A percentile compares a stretch with the other conserved stretches of the same genome.
Conservation (phyloP, 2,888 invertebrate genomes). For the Platynereis dumerilii region DNA sequence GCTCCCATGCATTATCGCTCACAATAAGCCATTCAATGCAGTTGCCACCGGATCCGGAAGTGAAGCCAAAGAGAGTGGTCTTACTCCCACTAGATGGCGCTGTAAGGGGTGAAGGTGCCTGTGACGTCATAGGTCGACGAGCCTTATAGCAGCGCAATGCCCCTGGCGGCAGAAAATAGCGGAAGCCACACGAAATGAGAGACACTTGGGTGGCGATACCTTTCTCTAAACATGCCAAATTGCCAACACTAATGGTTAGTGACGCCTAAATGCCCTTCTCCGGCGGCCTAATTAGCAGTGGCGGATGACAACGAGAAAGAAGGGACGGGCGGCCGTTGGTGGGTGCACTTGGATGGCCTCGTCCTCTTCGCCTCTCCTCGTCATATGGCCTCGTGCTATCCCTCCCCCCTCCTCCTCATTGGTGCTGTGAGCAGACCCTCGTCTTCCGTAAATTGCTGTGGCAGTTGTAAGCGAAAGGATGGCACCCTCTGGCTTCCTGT, state of each 20-base stretch:
- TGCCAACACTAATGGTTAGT: neutral
- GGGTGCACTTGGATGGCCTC: neutral
- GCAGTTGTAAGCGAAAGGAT: no score
- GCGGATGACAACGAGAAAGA: neutral
- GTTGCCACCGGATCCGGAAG: no score
- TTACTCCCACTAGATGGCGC: neutral
- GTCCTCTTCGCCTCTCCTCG: neutral
- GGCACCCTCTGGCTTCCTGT: no score
- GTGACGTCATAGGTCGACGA: neutral
- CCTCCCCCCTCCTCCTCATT: neutral
- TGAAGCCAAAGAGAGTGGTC: no score
- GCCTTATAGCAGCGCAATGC: neutral
- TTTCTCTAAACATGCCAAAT: slow-evolving; percentile 6
- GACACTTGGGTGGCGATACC: neutral
- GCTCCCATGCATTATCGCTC: no score
- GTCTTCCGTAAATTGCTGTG: neutral
- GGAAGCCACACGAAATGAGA: neutral
- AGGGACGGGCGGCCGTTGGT: neutral
- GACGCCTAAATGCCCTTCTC: slow-evolving; percentile 2
- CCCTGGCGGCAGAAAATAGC: neutral
- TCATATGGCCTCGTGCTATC: neutral
- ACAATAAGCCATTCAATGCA: no score
- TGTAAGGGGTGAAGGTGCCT: neutral
- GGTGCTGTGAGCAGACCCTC: neutral
- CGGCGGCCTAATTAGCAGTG: neutral